Evolutionary conservation across 2,888 invertebrate genomes (phyloP).

Genomic region (Andricus curvator): DNA sequence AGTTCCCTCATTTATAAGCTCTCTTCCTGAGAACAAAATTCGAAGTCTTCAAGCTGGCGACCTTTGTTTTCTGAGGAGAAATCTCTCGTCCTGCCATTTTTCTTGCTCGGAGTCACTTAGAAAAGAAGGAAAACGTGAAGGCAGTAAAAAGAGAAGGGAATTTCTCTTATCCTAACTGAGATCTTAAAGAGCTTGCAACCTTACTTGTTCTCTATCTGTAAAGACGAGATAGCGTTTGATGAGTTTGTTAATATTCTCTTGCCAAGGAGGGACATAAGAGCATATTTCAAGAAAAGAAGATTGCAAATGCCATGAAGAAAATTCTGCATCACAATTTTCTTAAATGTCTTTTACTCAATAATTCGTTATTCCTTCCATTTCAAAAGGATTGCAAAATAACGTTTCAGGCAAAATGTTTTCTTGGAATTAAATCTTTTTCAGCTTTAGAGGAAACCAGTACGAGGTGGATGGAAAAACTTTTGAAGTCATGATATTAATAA

Average conservation of each 20-base stretch:
- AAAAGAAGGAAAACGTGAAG: constrained; percentile 11
- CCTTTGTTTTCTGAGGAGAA: constrained; percentile 14
- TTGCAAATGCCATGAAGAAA: neutral
- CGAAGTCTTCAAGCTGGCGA: neutral
- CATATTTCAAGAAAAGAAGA: neutral
- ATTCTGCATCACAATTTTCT: neutral
- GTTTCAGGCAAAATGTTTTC: too few relatives aligned
- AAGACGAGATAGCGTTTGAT: constrained; percentile 40
- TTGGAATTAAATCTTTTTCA: too few relatives aligned
- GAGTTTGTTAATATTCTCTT: constrained; percentile 42
- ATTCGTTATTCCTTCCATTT: too few relatives aligned
- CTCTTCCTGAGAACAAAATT: constrained; percentile 14
- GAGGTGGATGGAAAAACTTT: too few relatives aligned
- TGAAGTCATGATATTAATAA: too few relatives aligned
- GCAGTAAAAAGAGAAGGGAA: constrained; percentile 14
- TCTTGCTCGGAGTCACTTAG: constrained; percentile 26
- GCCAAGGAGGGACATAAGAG: neutral
- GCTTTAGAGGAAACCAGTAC: too few relatives aligned
- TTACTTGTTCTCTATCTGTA: constrained; percentile 38
- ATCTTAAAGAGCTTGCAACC: constrained; percentile 35
- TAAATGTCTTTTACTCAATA: too few relatives aligned
- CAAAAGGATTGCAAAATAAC: too few relatives aligned
- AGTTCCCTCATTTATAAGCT: constrained; percentile 1
- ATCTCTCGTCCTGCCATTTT: constrained; percentile 28
- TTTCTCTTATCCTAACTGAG: constrained; percentile 35